phyloP scores from a whole-genome alignment of 2,113 vertebrate genomes.

The Aplodontia rufa region DNA sequence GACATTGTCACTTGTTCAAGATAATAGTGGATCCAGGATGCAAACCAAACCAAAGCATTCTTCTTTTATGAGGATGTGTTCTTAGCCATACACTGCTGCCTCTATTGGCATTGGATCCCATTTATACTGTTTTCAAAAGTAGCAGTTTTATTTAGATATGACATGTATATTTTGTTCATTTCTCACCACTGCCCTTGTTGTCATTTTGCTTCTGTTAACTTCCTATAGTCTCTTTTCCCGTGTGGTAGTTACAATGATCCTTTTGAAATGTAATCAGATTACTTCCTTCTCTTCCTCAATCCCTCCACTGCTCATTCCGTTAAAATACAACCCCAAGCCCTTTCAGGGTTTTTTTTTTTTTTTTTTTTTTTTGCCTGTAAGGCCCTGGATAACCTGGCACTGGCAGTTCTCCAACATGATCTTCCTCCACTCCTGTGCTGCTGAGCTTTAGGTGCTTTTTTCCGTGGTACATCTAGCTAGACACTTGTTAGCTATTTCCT shows the following conservation, averaged over 20 bases:
- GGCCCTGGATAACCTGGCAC: neutral
- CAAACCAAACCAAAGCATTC: neutral
- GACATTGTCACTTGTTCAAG: neutral
- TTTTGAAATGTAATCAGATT: neutral
- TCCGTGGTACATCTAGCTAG: neutral
- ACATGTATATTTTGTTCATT: neutral
- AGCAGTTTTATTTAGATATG: neutral
- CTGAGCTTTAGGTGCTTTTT: neutral
- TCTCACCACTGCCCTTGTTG: neutral
- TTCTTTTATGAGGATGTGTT: neutral
- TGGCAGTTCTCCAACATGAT: neutral
- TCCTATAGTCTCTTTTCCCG: neutral
- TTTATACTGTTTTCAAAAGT: neutral
- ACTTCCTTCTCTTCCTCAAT: neutral
- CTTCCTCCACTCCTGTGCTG: neutral
- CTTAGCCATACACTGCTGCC: neutral
- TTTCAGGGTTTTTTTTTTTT: neutral
- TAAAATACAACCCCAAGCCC: neutral
- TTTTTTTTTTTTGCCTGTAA: neutral
- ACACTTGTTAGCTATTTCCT: neutral
- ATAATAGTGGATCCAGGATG: neutral
- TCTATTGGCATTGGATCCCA: neutral
- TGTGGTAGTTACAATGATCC: neutral
- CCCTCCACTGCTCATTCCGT: neutral
- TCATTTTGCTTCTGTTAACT: neutral